phyloP scores from a whole-genome alignment of 2,113 vertebrate species.

The Mionectes macconnelli region DNA sequence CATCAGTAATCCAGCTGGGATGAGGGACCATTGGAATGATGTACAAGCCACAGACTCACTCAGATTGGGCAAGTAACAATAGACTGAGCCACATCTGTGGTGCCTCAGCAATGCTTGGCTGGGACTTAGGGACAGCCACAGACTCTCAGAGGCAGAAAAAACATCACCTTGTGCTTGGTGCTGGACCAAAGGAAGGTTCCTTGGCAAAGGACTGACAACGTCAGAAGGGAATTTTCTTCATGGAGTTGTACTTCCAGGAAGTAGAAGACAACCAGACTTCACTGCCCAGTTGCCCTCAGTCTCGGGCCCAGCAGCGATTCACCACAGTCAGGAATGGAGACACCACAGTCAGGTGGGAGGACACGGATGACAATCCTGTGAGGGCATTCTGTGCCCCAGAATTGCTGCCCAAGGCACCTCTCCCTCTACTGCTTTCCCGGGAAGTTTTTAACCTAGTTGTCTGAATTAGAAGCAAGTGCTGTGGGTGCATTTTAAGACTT shows the following conservation, averaged over 20 bases:
- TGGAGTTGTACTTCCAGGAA: not conserved
- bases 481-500: fast-evolving
- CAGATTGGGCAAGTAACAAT: not conserved
- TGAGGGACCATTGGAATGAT: fast-evolving
- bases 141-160: not conserved
- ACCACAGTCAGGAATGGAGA: fast-evolving
- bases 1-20: not conserved
- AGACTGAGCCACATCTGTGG: not conserved
- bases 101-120: not conserved
- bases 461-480: not conserved
- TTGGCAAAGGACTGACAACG: not conserved
- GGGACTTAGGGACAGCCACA: not conserved
- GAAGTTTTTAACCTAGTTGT: not conserved
- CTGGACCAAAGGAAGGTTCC: not conserved
- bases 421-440: not conserved
- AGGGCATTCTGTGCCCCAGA: not conserved
- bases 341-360: fast-evolving
- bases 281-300: too few relatives aligned
- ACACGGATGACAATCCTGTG: not conserved
- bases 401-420: fast-evolving
- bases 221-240: not conserved
- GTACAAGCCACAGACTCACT: not conserved
- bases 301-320: too few relatives aligned
- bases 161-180: fast-evolving
- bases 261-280: not conserved